Percentiles rank a stretch among this genome's conserved stretches.
phyloP scores from a whole-genome alignment of 2,113 vertebrate genomes.

The Nycticryphes semicollaris region DNA sequence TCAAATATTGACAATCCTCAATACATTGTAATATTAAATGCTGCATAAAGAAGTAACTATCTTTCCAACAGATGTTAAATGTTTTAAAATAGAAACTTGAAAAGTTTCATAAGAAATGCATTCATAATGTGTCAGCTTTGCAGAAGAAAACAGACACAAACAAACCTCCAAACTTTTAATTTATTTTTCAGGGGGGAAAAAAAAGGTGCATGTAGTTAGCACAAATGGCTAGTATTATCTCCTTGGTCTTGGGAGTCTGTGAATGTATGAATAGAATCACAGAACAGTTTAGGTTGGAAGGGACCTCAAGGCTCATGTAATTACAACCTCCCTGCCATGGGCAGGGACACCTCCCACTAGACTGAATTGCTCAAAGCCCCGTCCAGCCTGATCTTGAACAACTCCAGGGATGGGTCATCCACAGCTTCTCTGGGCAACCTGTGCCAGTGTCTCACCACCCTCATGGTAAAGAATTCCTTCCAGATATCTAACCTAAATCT shows the following conservation, averaged over 20 bases:
- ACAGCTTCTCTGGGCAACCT: too few species aligned
- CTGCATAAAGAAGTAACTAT: not conserved
- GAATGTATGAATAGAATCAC: not conserved
- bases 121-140: not conserved
- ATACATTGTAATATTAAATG: not conserved
- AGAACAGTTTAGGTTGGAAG: too few species aligned
- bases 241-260: not conserved
- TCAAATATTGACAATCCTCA: not conserved
- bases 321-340: too few species aligned
- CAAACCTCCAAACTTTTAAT: not conserved
- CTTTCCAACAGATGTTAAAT: not conserved
- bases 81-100: not conserved
- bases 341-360: too few species aligned
- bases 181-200: not conserved
- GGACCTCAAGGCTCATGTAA: too few species aligned
- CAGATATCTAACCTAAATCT: too few species aligned
- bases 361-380: too few species aligned
- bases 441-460: too few species aligned
- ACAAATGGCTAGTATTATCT: not conserved
- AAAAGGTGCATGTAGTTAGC: not conserved
- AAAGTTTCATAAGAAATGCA: not conserved
- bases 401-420: too few species aligned
- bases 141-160: not conserved
- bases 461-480: too few species aligned
- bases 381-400: too few species aligned